A percentile compares a stretch with the other conserved stretches of the same genome.
phyloP scores from a whole-genome alignment of 1,140 invertebrate genomes.

The Scaptodrosophila lebanonensis region DNA sequence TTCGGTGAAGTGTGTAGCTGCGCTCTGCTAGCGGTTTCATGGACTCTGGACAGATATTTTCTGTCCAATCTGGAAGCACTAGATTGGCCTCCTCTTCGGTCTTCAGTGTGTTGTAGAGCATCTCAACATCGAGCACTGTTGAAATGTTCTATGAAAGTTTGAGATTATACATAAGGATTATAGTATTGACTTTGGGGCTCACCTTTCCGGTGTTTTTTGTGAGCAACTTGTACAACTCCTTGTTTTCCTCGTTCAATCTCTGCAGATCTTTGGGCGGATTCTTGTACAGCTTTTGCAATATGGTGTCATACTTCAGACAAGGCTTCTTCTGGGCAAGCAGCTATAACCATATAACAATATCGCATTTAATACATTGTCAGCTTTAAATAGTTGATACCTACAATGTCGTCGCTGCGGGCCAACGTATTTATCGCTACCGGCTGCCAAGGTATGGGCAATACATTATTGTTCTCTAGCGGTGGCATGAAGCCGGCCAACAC shows the following conservation, averaged over 20 bases:
- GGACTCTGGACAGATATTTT: slow-evolving; percentile 83
- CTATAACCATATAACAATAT: slow-evolving; percentile 77
- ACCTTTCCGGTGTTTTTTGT: slow-evolving; percentile 81
- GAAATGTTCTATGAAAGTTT: slow-evolving; percentile 78
- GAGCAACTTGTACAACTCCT: slow-evolving; percentile 82
- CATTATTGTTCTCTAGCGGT: slow-evolving; percentile 83
- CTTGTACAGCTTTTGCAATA: slow-evolving; percentile 79
- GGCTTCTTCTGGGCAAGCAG: slow-evolving; percentile 81
- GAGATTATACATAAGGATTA: neutral
- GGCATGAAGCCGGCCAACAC: slow-evolving; percentile 90
- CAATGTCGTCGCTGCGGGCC: slow-evolving; percentile 83
- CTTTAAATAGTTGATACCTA: slow-evolving; percentile 76
- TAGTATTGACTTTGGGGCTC: neutral
- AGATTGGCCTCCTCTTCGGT: slow-evolving; percentile 83
- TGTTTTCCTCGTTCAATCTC: slow-evolving; percentile 79
- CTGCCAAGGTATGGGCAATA: slow-evolving; percentile 89
- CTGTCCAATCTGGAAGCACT: slow-evolving; percentile 84
- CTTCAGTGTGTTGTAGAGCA: slow-evolving; percentile 85
- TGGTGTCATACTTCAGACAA: slow-evolving; percentile 81
- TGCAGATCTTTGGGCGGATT: slow-evolving; percentile 77
- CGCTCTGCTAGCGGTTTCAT: slow-evolving; percentile 83
- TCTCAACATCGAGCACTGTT: slow-evolving; percentile 83
- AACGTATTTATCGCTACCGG: slow-evolving; percentile 90
- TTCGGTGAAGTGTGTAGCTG: slow-evolving; percentile 84
- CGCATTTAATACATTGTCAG: too few relatives aligned